Conservation (phyloP, 37 sponge, comb jelly and placozoan genomes). For the Cladorhizidae sp. region DNA sequence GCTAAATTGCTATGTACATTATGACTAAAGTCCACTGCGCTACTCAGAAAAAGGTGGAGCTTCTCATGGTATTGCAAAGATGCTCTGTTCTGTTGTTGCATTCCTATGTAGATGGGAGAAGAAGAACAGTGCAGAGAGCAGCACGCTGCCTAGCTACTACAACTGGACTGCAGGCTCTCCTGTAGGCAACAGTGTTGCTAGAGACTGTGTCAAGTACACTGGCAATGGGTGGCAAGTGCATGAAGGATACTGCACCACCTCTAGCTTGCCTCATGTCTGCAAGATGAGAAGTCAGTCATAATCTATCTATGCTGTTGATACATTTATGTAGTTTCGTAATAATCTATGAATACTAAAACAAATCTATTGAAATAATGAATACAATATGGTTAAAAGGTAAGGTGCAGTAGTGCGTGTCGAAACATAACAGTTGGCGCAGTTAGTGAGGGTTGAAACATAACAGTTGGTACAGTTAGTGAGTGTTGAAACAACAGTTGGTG, state of each 20-base stretch:
- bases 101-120: too few relatives aligned
- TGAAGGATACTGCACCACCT: constrained; percentile 23
- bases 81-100: too few relatives aligned
- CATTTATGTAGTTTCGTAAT: background rate
- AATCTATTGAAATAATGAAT: background rate
- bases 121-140: background rate
- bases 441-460: too few relatives aligned
- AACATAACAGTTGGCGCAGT: too few relatives aligned
- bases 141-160: constrained; percentile 14
- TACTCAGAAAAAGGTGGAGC: too few relatives aligned
- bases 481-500: too few relatives aligned
- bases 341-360: background rate
- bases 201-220: constrained; percentile 67
- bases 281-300: constrained; percentile 39
- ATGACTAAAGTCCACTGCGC: too few relatives aligned
- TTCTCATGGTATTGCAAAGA: too few relatives aligned
- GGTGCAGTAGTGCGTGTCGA: too few relatives aligned
- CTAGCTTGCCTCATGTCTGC: constrained; percentile 48
- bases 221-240: constrained; percentile 51
- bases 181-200: background rate
- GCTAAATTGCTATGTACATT: too few relatives aligned
- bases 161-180: constrained; percentile 37
- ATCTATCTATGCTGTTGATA: background rate
- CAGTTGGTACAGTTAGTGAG: too few relatives aligned
- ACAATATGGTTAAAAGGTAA: constrained; percentile 13